Percentiles rank a stretch among this genome's conserved stretches.
phyloP scores from a whole-genome alignment of 2,888 invertebrate genomes.

The Drosophila aldrichi region DNA sequence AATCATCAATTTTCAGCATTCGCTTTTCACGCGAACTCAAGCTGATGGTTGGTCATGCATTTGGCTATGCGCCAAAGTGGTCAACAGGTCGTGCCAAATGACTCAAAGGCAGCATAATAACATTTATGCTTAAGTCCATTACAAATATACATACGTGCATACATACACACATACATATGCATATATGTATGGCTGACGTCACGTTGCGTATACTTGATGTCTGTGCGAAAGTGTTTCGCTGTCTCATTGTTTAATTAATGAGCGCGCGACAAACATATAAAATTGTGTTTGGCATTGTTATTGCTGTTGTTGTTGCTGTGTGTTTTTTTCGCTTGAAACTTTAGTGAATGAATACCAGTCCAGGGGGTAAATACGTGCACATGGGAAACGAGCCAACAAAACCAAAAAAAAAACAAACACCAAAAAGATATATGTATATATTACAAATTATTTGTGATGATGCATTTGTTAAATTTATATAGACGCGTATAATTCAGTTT shows the following conservation, averaged over 20 bases:
- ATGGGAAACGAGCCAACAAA: background rate
- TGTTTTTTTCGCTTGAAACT: conserved; percentile 53
- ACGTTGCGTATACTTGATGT: conserved; percentile 38
- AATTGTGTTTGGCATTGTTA: conserved; percentile 21
- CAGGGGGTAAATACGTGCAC: conserved; percentile 13
- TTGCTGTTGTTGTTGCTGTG: background rate
- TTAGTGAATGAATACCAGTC: conserved; percentile 59
- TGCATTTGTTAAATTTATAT: conserved; percentile 6
- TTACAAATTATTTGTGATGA: background rate
- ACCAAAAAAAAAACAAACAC: background rate
- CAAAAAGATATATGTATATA: background rate
- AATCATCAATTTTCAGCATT: conserved; percentile 19
- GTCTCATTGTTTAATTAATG: conserved; percentile 55
- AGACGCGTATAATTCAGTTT: background rate
- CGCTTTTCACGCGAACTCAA: conserved; percentile 50
- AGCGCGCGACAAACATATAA: conserved; percentile 44
- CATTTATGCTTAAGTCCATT: conserved; percentile 3
- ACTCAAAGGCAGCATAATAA: conserved; percentile 27
- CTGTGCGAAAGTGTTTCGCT: conserved; percentile 3
- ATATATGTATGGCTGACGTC: conserved; percentile 37
- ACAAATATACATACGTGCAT: background rate
- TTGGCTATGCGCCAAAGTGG: conserved; percentile 59
- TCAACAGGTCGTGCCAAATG: conserved; percentile 59
- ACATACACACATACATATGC: background rate
- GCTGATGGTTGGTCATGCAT: conserved; percentile 35